Conservation (phyloP, 2,113 vertebrate species). For the Terrapene triunguis region DNA sequence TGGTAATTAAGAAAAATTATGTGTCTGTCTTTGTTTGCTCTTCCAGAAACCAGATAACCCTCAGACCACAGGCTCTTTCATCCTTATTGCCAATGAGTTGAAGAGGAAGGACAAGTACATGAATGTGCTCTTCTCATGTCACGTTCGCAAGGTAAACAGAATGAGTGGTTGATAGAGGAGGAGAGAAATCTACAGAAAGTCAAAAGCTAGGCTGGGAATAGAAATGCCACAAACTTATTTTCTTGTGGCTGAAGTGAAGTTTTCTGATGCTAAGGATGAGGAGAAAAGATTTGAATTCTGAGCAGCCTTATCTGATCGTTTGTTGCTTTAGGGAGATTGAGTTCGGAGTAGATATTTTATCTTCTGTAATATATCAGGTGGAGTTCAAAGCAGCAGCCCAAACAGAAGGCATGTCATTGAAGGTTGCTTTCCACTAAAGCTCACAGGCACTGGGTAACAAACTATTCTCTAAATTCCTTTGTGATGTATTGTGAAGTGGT, state of each 20-base stretch:
- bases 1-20: background rate
- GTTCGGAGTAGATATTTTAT: background rate
- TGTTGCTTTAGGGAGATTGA: background rate
- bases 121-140: conserved; percentile 94
- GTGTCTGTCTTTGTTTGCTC: conserved; percentile 7
- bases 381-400: background rate
- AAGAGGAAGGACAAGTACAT: conserved; percentile 98
- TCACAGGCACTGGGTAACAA: background rate
- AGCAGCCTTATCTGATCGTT: background rate
- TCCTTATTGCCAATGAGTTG: conserved; percentile 90
- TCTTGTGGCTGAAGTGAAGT: fast-evolving
- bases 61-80: conserved; percentile 86
- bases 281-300: background rate
- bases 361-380: background rate
- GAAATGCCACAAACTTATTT: background rate
- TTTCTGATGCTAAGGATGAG: background rate
- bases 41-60: conserved; percentile 90
- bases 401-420: background rate
- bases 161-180: background rate
- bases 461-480: background rate
- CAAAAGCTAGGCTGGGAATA: background rate
- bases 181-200: fast-evolving
- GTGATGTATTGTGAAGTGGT: background rate
- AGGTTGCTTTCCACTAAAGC: background rate
- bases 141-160: conserved; percentile 92